These are phyloP conservation scores for Abrostola tripartita DNA, from an alignment of 2,888 invertebrate genomes.

Conservation along the genomic window DNA sequence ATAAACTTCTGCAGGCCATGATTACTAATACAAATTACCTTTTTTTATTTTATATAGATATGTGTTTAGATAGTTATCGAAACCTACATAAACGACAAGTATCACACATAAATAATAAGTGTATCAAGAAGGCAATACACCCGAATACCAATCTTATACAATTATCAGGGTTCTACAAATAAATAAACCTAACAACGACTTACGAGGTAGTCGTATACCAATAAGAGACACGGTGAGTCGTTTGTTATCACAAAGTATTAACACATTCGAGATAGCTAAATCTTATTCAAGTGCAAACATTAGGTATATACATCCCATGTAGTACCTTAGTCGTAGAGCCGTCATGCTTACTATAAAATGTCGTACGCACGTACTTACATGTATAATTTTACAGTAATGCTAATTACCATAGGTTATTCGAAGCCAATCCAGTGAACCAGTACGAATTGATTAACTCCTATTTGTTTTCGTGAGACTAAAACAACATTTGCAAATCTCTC, in stretches of 20 bases:
- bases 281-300: slow-evolving; percentile 61
- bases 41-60: too few relatives aligned
- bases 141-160: not conserved
- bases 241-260: slow-evolving; percentile 64
- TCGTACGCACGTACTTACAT: too few relatives aligned
- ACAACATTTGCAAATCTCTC: too few relatives aligned
- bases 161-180: slow-evolving; percentile 32
- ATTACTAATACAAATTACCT: too few relatives aligned
- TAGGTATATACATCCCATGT: slow-evolving; percentile 29
- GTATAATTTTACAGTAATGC: too few relatives aligned
- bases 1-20: too few relatives aligned
- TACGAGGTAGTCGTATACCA: slow-evolving; percentile 32
- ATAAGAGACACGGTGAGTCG: slow-evolving; percentile 40
- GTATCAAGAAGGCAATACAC: not conserved
- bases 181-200: slow-evolving; percentile 32
- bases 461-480: too few relatives aligned
- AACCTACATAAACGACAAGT: too few relatives aligned
- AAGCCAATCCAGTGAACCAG: too few relatives aligned
- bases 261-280: slow-evolving; percentile 56
- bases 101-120: not conserved
- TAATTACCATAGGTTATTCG: too few relatives aligned
- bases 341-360: not conserved
- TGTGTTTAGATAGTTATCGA: too few relatives aligned
- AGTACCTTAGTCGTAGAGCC: slow-evolving; percentile 7
- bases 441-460: too few relatives aligned